Evolutionary conservation across 2,113 vertebrate genomes (phyloP).

Genomic region (Xiphorhynchus elegans): DNA sequence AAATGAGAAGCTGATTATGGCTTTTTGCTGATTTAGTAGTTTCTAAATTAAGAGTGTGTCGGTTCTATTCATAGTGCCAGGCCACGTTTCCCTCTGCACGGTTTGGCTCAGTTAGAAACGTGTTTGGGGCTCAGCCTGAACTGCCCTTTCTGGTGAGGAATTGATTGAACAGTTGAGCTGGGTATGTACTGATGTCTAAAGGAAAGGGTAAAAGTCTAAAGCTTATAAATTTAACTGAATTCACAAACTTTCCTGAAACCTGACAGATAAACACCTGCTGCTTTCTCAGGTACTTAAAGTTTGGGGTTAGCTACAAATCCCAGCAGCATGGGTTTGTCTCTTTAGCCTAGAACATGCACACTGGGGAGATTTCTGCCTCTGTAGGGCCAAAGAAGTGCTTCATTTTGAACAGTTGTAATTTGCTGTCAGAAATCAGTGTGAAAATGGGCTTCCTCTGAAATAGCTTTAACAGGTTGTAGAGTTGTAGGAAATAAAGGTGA

Average conservation of each 20-base stretch:
- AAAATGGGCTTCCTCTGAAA: background rate
- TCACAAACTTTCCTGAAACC: background rate
- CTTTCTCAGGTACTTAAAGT: background rate
- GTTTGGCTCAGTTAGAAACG: background rate
- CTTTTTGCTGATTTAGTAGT: background rate
- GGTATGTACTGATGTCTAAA: background rate
- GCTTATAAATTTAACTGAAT: background rate
- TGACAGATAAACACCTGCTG: background rate
- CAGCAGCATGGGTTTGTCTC: background rate
- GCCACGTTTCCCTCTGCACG: background rate
- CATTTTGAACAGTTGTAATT: background rate
- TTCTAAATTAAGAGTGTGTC: background rate
- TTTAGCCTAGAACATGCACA: background rate
- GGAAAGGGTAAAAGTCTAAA: background rate
- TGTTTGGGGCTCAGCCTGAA: background rate
- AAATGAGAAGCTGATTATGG: slow-evolving; percentile 26
- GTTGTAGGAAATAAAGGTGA: background rate
- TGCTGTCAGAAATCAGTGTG: background rate
- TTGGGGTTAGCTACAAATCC: background rate
- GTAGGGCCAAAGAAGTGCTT: background rate
- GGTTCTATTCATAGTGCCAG: background rate
- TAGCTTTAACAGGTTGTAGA: background rate
- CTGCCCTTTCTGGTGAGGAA: background rate
- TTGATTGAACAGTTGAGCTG: background rate
- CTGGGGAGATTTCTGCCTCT: background rate